Percentiles rank a stretch among this genome's conserved stretches.
Conservation (phyloP, 2,113 vertebrate species). For the Caretta caretta region DNA sequence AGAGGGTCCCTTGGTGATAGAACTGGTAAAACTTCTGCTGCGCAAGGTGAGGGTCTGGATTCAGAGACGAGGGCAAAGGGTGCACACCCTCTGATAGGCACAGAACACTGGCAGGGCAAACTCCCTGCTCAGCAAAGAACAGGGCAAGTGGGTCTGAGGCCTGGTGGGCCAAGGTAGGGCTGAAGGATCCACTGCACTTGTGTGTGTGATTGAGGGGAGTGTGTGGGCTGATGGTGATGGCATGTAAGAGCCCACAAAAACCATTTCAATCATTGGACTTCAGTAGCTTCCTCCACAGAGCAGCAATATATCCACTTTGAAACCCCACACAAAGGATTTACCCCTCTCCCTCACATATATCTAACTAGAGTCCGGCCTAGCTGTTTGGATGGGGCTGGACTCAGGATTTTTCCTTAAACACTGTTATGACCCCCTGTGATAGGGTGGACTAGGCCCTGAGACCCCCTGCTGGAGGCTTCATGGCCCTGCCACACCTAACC, state of each 20-base stretch:
- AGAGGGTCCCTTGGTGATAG: neutral
- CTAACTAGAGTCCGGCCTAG: neutral
- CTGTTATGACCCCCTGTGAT: neutral
- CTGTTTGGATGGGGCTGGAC: neutral
- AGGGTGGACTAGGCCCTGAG: too few relatives aligned
- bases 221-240: neutral
- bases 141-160: neutral
- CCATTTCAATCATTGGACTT: neutral
- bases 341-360: fast-evolving
- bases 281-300: neutral
- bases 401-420: neutral
- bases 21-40: neutral
- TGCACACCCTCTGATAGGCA: neutral
- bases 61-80: neutral
- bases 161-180: neutral
- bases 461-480: too few relatives aligned
- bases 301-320: neutral
- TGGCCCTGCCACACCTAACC: too few relatives aligned
- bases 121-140: neutral
- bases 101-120: neutral
- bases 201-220: neutral
- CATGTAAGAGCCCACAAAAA: neutral
- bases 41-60: neutral
- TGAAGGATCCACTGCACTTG: neutral
- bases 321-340: neutral